phyloP scores from a whole-genome alignment of 1,140 invertebrate genomes.

The Riptortus pedestris region DNA sequence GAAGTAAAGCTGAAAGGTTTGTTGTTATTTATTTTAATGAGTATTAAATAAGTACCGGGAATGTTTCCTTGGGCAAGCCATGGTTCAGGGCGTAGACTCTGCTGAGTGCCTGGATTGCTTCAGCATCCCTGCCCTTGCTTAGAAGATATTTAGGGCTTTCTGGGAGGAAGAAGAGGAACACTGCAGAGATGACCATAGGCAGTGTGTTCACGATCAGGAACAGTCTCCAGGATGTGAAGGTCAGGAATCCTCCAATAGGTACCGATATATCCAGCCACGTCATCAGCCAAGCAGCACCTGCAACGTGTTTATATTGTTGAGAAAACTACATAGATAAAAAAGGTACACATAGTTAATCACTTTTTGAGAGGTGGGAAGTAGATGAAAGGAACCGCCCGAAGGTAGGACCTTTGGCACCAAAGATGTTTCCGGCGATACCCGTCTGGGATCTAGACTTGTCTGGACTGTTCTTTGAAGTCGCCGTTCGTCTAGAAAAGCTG shows the following conservation, averaged over 20 bases:
- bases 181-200: not conserved
- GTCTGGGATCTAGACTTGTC: too few relatives aligned
- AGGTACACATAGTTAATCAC: too few relatives aligned
- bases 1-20: too few relatives aligned
- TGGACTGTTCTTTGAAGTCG: too few relatives aligned
- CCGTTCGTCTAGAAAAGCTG: too few relatives aligned
- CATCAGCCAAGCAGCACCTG: slow-evolving; percentile 7
- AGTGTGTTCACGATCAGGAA: not conserved
- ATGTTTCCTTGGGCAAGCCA: not conserved
- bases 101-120: not conserved
- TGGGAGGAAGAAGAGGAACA: not conserved
- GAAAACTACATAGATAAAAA: too few relatives aligned
- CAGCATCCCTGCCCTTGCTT: not conserved
- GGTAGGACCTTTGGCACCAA: too few relatives aligned
- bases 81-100: not conserved
- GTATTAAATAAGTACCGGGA: slow-evolving; percentile 1
- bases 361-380: too few relatives aligned
- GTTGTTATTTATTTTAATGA: too few relatives aligned
- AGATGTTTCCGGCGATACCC: too few relatives aligned
- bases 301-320: too few relatives aligned
- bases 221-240: slow-evolving; percentile 1
- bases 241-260: not conserved
- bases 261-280: not conserved
- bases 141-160: slow-evolving; percentile 2
- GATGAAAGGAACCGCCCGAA: too few relatives aligned